These are phyloP conservation scores for Urechis unicinctus DNA, from an alignment of 2,888 invertebrate genomes.

Conservation along the genomic window DNA sequence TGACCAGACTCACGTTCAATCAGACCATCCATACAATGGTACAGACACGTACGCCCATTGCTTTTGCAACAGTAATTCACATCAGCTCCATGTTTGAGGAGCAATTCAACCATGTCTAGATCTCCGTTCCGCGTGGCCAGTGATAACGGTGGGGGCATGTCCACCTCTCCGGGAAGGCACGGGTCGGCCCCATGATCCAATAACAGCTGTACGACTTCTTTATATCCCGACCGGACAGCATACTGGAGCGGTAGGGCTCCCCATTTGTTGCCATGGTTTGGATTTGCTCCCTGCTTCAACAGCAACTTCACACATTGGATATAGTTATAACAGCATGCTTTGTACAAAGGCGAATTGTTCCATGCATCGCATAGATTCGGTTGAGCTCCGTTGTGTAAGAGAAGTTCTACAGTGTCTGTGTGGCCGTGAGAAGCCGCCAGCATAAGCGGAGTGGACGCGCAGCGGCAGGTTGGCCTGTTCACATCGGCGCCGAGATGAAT, in stretches of 20 bases:
- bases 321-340: conserved; percentile 58
- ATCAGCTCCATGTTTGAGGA: background rate
- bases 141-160: conserved; percentile 1
- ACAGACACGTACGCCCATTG: no score
- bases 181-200: conserved; percentile 3
- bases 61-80: background rate
- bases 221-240: conserved; percentile 11
- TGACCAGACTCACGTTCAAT: no score
- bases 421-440: conserved; percentile 14
- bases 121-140: background rate
- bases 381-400: conserved; percentile 10
- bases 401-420: conserved; percentile 2
- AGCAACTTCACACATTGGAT: conserved; percentile 61
- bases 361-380: conserved; percentile 11
- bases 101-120: background rate
- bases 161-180: background rate
- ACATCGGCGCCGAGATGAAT: conserved; percentile 8
- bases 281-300: conserved; percentile 77
- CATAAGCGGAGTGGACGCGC: conserved; percentile 9
- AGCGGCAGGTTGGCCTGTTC: conserved; percentile 1
- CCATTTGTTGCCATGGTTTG: conserved; percentile 58
- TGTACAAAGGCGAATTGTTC: conserved; percentile 15
- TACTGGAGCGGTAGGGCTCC: conserved; percentile 16
- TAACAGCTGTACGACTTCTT: conserved; percentile 7
- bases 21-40: no score